Evolutionary conservation across 2,797 vertebrate genomes (phyloP).

Genomic region (Neomorphus geoffroyi): DNA sequence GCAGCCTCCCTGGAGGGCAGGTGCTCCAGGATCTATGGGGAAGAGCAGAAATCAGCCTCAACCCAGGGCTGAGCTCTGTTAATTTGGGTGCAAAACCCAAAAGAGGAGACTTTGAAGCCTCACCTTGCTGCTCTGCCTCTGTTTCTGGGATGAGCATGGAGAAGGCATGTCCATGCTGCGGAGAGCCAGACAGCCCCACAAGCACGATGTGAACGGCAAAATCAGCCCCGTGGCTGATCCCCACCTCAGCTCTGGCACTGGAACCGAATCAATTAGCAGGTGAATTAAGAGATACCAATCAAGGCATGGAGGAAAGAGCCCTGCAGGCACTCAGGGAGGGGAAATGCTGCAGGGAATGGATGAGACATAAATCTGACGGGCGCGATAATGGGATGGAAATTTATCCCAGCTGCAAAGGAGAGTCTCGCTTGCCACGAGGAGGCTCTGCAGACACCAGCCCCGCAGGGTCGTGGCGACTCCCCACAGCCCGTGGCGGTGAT

Average conservation of each 20-base stretch:
- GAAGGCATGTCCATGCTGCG: accelerated
- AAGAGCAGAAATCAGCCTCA: not conserved
- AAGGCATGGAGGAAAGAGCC: not conserved
- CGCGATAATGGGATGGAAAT: not conserved
- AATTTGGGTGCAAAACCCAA: not conserved
- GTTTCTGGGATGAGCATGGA: not conserved
- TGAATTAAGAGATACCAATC: not conserved
- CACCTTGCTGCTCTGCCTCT: not conserved
- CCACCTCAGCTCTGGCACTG: not conserved
- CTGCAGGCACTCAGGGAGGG: not conserved
- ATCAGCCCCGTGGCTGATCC: accelerated
- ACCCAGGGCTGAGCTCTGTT: not conserved
- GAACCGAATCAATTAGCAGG: not conserved
- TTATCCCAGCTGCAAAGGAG: not conserved
- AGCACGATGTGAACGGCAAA: accelerated
- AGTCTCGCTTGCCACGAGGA: not conserved
- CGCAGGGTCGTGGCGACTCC: accelerated
- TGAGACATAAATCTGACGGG: not conserved
- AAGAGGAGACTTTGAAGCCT: not conserved
- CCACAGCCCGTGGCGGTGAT: accelerated
- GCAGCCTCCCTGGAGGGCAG: not conserved
- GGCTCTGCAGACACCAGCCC: not conserved
- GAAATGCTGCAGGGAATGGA: not conserved
- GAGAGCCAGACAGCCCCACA: accelerated
- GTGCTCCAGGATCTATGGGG: not conserved